Conservation (phyloP, 2,797 vertebrate genomes). For the Megaceryle alcyon region DNA sequence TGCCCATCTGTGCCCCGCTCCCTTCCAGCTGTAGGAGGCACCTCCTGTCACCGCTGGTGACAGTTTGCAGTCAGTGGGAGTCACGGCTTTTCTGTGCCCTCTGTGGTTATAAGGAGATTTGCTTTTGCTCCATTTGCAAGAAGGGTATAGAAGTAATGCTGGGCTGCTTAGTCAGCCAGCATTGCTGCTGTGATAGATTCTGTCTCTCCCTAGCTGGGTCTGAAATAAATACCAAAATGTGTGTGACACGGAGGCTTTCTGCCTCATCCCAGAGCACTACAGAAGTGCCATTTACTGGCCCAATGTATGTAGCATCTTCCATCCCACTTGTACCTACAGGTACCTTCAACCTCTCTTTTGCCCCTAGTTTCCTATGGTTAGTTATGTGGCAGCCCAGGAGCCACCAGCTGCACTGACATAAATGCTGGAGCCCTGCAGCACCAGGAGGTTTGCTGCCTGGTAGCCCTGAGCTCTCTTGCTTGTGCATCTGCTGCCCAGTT, state of each 20-base stretch:
- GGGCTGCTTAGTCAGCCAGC: not conserved
- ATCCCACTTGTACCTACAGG: not conserved
- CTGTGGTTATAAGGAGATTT: not conserved
- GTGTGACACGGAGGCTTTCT: not conserved
- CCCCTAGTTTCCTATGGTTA: not conserved
- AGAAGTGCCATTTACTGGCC: not conserved
- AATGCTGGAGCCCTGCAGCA: not conserved
- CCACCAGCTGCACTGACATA: rapidly evolving
- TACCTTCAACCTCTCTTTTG: not conserved
- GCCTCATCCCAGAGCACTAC: not conserved
- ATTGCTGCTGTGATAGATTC: not conserved
- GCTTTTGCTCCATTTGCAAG: not conserved
- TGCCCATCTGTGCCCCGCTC: not conserved
- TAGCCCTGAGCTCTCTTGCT: not conserved
- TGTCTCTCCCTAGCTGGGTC: not conserved
- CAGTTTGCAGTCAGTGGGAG: not conserved
- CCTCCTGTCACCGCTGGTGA: not conserved
- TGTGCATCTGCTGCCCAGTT: rapidly evolving
- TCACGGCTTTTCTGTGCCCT: not conserved
- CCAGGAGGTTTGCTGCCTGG: not conserved
- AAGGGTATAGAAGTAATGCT: not conserved
- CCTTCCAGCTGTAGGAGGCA: not conserved
- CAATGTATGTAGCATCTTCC: not conserved
- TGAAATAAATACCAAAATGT: not conserved
- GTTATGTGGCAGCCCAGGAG: not conserved